Base-by-base conservation (phyloP, 2,113 vertebrate genomes). In the Corythaixoides concolor region DNA sequence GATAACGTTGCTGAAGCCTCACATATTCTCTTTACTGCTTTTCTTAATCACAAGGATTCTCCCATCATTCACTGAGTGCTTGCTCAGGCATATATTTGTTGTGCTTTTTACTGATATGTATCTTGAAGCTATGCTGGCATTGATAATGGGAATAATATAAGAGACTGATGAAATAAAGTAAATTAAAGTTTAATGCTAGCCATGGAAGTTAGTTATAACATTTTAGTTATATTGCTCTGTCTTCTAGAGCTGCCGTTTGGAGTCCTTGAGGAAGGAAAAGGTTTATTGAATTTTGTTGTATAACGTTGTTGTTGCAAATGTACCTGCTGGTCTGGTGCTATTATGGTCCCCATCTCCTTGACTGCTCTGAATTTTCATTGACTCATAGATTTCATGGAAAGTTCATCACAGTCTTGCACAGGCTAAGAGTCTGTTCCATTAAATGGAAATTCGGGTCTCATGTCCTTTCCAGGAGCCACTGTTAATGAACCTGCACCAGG, bases 131-230 rank as follows among this genome's bases (percentile, higher is more conserved):
- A 5, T 53, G 43, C 52, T 67, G 49, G 19, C n/a, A 73, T 2
- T 60, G 53, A 52, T 69, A 74, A 73, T 21, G 22, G 58, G 24
- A 85, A 83, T 93, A 90, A 62, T 60, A n/a, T 6, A 32, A 59
- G 32, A 82, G 49, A 32, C 30, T 49, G 78, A 83, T 53, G 27
- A 73, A 94, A 88, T 73, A n/a, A 92, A 85, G 35, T 49, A 49
- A 85, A 93, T 79, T 47, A 64, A 93, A 69, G 55, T 58, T 88
- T 95, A 75, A 72, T 78, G 69, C 41, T 83, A 59, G 32, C 28
- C 59, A 47, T 60, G 47, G 37, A 81, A 89, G 33, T 60, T 70
- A 84, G n/a, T 21, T 82, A 35, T 12, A 35, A 47, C 32, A 27
- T 82, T 84, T 94, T 69, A 28, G 49, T 82, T 82, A 8, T 18